phyloP scores from a whole-genome alignment of 2,113 vertebrate species.

The Cacatua alba region DNA sequence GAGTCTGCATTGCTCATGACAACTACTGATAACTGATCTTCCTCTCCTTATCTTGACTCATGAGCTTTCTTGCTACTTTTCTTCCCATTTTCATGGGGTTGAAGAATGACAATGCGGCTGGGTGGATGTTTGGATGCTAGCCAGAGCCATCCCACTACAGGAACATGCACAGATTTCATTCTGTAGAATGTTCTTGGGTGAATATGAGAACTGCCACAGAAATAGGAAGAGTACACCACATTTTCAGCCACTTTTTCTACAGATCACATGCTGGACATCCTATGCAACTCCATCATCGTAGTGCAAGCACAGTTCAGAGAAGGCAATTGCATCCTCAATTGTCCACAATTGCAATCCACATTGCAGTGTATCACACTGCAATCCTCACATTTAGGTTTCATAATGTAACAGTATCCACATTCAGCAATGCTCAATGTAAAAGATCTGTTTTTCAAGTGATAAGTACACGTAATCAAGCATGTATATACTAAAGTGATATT shows the following conservation, averaged over 20 bases:
- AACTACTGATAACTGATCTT: background rate
- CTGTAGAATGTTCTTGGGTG: background rate
- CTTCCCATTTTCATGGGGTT: background rate
- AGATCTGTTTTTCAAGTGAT: background rate
- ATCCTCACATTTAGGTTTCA: background rate
- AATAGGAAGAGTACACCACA: background rate
- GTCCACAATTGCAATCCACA: background rate
- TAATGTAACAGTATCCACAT: background rate
- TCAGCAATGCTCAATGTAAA: background rate
- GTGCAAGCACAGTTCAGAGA: background rate
- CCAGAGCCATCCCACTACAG: background rate
- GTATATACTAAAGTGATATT: background rate
- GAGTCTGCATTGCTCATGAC: background rate
- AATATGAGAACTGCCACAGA: background rate
- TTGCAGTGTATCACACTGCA: background rate
- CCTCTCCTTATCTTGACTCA: background rate
- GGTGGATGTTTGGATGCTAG: background rate
- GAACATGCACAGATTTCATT: background rate
- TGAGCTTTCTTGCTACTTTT: background rate
- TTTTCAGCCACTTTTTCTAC: background rate
- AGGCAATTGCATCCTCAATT: background rate
- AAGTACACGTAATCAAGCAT: background rate
- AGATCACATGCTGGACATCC: background rate
- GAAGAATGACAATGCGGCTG: background rate
- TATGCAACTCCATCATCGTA: background rate